Base-by-base conservation (phyloP, 1,140 invertebrate species). In the Drosophila ohnishii region DNA sequence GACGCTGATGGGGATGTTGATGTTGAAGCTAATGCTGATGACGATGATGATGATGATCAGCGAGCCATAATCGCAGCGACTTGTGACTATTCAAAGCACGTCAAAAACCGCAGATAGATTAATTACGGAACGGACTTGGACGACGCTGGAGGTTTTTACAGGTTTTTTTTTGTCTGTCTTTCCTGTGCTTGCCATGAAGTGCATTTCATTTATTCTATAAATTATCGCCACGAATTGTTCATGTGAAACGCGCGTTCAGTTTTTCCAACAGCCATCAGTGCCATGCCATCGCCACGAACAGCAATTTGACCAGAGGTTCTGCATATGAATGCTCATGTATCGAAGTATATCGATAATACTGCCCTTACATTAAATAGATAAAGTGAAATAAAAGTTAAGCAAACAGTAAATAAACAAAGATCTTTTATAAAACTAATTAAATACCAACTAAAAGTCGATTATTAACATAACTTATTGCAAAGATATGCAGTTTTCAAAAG, bases 171-270 rank as follows among this genome's bases (percentile, higher is more conserved):
- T 6, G 25, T 25, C 16, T 19, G 14, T 48, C 61, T 37, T 64
- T 64, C 35, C 16, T 42, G 25, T 66, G 22, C 42, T 85, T 75
- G 82, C 78, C 82, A 86, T 86, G 82, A 85, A 87, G 79, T 86
- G 82, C 83, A 86, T 87, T 86, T 82, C 82, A 86, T 86, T 87
- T 87, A 83, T 86, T 86, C 67, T 86, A 86, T 76, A 83, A 88
- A 88, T 87, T 88, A 87, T 88, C 79, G 84, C 83, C 83, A 88
- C 79, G 83, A 87, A 83, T 88, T 87, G 79, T 83, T 87, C 83
- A 87, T 83, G 83, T 87, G 83, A 83, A 87, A 87, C 79, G 79
- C 28, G 53, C 56, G 30, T 45, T 58, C 48, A 66, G 78, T 67
- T 75, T 67, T 75, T 63, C 51, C 34, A 42, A 50, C 60, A 37